These are phyloP conservation scores for Dryococelus australis DNA, from an alignment of 2,888 invertebrate genomes.

Conservation along the genomic window DNA sequence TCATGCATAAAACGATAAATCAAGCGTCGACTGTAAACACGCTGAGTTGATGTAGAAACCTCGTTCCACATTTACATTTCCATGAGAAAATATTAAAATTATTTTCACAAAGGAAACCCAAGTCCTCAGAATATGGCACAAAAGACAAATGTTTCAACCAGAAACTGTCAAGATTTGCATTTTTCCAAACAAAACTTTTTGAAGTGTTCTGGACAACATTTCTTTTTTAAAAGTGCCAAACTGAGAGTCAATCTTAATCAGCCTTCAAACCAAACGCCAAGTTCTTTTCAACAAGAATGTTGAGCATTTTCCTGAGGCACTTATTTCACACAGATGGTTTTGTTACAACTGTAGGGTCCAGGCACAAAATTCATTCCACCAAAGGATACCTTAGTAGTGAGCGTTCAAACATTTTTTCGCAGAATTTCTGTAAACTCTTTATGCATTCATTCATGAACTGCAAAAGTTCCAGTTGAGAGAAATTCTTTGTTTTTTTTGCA, in stretches of 20 bases:
- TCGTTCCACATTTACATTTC: neutral
- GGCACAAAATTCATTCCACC: neutral
- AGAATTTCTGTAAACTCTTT: neutral
- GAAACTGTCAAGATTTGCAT: neutral
- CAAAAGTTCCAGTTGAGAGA: neutral
- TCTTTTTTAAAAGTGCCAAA: neutral
- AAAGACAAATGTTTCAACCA: slow-evolving; percentile 5
- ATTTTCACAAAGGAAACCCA: neutral
- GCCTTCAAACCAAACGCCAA: neutral
- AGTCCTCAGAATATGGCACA: neutral
- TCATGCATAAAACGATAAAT: too few relatives aligned
- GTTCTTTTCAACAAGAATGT: neutral
- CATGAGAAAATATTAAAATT: neutral
- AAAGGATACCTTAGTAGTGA: neutral
- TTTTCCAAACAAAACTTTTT: neutral
- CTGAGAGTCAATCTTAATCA: neutral
- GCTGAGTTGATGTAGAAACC: neutral
- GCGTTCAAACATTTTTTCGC: neutral
- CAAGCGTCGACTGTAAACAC: too few relatives aligned
- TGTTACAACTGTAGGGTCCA: neutral
- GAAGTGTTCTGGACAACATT: neutral
- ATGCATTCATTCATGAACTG: neutral
- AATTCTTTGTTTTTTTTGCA: neutral
- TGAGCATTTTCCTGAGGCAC: neutral
- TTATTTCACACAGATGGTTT: neutral